Evolutionary conservation across 2,888 invertebrate species (phyloP).

Genomic region (Diabrotica balteata): DNA sequence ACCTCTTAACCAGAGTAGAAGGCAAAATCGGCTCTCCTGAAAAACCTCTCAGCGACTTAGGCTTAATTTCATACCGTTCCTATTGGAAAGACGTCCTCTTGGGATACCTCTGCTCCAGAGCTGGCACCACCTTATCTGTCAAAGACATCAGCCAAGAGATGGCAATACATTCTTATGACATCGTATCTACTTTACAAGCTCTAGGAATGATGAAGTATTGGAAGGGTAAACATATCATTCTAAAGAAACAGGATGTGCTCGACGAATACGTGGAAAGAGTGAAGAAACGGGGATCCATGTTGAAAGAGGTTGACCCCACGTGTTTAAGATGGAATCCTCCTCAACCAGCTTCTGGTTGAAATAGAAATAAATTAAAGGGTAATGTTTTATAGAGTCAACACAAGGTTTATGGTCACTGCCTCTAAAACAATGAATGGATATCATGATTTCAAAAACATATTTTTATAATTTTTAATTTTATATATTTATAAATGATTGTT

Average conservation of each 20-base stretch:
- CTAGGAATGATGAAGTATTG: conserved; percentile 98
- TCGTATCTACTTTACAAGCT: conserved; percentile 90
- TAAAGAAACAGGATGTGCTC: conserved; percentile 93
- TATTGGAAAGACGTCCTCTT: conserved; percentile 98
- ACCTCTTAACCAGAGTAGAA: conserved; percentile 93
- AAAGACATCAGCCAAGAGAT: conserved; percentile 91
- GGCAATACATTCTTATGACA: conserved; percentile 96
- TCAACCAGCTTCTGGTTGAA: conserved; percentile 59
- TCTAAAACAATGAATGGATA: too few species aligned
- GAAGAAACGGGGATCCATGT: conserved; percentile 74
- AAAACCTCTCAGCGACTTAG: conserved; percentile 96
- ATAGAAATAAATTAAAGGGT: too few species aligned
- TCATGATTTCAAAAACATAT: too few species aligned
- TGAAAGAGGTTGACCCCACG: conserved; percentile 86
- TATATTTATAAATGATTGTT: too few species aligned
- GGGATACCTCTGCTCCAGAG: conserved; percentile 87
- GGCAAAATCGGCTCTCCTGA: conserved; percentile 99
- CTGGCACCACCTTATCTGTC: conserved; percentile 88
- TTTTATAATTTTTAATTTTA: too few species aligned
- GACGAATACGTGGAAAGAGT: conserved; percentile 91
- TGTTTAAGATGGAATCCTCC: conserved; percentile 90
- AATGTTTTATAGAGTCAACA: too few species aligned
- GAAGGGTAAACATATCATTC: conserved; percentile 93
- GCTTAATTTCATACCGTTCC: conserved; percentile 95
- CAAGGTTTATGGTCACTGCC: too few species aligned